Evolutionary conservation across 2,888 invertebrate species (phyloP).

Genomic region (Limnephilus lunatus): DNA sequence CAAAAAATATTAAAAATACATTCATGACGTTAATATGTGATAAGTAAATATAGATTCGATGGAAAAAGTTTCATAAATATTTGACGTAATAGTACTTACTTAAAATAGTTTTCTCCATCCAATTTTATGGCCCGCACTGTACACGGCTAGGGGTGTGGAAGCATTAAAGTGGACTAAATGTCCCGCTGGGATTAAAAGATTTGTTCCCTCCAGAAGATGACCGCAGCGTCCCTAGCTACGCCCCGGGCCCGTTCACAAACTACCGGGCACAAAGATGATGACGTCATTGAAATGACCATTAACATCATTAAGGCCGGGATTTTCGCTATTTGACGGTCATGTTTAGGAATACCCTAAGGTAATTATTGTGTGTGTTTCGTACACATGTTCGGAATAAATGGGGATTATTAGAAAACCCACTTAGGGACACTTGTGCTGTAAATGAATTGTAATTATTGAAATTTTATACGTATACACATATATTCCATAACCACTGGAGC

Average conservation of each 20-base stretch:
- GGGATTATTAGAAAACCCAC: slow-evolving; percentile 24
- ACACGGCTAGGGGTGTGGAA: slow-evolving; percentile 43
- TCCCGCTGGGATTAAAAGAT: slow-evolving; percentile 66
- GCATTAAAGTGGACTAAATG: slow-evolving; percentile 65
- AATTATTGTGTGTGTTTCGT: slow-evolving; percentile 13
- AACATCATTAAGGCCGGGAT: slow-evolving; percentile 56
- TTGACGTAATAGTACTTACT: background rate
- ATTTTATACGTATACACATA: background rate
- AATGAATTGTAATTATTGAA: background rate
- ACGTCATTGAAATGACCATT: slow-evolving; percentile 59
- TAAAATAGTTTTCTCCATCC: background rate
- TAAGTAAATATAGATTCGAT: too few relatives aligned
- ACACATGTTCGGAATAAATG: slow-evolving; percentile 38
- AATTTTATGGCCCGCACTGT: background rate
- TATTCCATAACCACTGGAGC: too few relatives aligned
- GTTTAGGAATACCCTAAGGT: slow-evolving; percentile 41
- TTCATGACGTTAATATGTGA: too few relatives aligned
- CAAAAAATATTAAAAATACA: too few relatives aligned
- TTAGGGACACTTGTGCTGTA: background rate
- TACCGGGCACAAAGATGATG: slow-evolving; percentile 57
- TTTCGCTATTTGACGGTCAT: slow-evolving; percentile 48
- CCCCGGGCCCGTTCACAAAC: slow-evolving; percentile 23
- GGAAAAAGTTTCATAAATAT: background rate
- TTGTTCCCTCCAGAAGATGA: slow-evolving; percentile 64
- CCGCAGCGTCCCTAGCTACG: slow-evolving; percentile 56